Evolutionary conservation across 2,888 invertebrate genomes (phyloP).

Genomic region (Hemithea aestivaria): DNA sequence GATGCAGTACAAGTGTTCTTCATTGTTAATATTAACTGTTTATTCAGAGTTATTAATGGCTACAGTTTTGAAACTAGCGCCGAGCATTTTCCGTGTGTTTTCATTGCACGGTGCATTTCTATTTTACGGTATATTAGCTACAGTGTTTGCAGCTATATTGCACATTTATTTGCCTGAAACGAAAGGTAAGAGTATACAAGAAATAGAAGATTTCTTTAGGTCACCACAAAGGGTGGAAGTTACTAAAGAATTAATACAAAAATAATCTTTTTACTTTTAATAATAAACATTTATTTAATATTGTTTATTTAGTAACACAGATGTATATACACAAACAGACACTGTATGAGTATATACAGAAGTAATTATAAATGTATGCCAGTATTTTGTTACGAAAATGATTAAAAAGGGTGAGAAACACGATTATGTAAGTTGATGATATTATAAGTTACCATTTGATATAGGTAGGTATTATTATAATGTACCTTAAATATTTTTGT

Average conservation of each 20-base stretch:
- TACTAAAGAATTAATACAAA: neutral
- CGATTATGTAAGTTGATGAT: too few species aligned
- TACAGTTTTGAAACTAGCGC: slow-evolving; percentile 27
- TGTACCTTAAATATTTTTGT: too few species aligned
- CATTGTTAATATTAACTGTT: slow-evolving; percentile 23
- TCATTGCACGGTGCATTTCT: slow-evolving; percentile 32
- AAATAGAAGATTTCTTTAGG: slow-evolving; percentile 25
- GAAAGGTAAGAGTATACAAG: slow-evolving; percentile 34
- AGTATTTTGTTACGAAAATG: too few species aligned
- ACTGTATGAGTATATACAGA: too few species aligned
- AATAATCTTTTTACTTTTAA: too few species aligned
- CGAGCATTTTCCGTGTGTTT: slow-evolving; percentile 25
- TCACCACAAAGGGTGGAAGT: neutral
- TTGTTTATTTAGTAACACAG: too few species aligned
- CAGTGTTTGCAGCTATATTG: slow-evolving; percentile 26
- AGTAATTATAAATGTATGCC: too few species aligned
- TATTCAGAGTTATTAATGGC: slow-evolving; percentile 21
- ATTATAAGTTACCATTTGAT: too few species aligned
- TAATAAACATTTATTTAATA: too few species aligned
- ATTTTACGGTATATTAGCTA: slow-evolving; percentile 28
- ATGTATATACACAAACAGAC: too few species aligned
- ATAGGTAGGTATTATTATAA: too few species aligned
- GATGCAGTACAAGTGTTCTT: slow-evolving; percentile 25
- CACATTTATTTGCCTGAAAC: slow-evolving; percentile 36
- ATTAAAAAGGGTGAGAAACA: too few species aligned